A percentile compares a stretch with the other conserved stretches of the same genome.
These are phyloP conservation scores for Campoletis raptor DNA, from an alignment of 2,888 invertebrate species.

Conservation along the genomic window DNA sequence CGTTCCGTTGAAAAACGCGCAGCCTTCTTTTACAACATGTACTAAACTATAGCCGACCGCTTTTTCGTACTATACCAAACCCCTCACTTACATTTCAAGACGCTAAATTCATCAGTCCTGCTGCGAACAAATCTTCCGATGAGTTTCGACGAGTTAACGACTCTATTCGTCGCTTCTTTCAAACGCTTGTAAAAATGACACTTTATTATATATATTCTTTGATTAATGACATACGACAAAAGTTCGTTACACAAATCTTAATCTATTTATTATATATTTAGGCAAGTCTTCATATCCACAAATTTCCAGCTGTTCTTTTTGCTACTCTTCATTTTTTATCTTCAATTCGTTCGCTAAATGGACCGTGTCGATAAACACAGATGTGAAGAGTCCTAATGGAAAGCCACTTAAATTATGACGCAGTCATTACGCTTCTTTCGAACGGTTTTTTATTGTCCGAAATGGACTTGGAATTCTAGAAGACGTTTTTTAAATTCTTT, in stretches of 20 bases:
- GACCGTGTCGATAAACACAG: background rate
- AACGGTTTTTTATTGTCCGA: background rate
- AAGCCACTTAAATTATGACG: background rate
- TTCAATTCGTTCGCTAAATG: constrained; percentile 15
- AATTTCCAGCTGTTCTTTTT: constrained; percentile 39
- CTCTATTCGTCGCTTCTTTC: constrained; percentile 69
- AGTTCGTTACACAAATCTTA: constrained; percentile 67
- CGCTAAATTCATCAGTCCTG: constrained; percentile 74
- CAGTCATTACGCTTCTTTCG: background rate
- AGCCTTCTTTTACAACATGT: constrained; percentile 45
- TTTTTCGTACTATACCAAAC: background rate
- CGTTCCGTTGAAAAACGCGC: constrained; percentile 73
- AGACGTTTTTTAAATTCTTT: background rate
- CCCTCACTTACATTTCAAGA: constrained; percentile 47
- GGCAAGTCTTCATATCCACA: background rate
- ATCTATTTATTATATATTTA: constrained; percentile 15
- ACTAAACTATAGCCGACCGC: constrained; percentile 14
- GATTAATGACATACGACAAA: constrained; percentile 70
- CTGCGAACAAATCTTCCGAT: constrained; percentile 64
- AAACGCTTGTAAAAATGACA: constrained; percentile 38
- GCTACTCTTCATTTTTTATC: constrained; percentile 25
- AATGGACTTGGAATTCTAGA: background rate
- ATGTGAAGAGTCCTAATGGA: background rate
- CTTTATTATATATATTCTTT: constrained; percentile 48
- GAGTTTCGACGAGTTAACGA: constrained; percentile 68